phyloP scores from a whole-genome alignment of 1,140 invertebrate species.

The Luehdorfia chinensis region DNA sequence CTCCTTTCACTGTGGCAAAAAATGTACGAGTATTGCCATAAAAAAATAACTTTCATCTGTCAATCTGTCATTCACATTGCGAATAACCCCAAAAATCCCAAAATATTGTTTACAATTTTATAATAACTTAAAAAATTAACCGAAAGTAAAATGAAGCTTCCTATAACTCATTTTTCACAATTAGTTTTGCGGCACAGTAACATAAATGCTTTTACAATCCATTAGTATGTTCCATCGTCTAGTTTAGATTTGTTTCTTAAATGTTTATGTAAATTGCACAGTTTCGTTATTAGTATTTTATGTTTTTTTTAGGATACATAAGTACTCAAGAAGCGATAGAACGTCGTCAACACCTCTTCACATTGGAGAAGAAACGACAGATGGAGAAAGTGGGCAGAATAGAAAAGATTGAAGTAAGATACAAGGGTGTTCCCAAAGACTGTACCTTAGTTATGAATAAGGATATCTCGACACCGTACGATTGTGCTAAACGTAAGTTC shows the following conservation, averaged over 20 bases:
- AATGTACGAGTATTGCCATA: no score
- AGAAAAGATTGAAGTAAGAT: constrained; percentile 94
- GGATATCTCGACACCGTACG: constrained; percentile 92
- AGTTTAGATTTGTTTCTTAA: background rate
- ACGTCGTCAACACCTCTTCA: constrained; percentile 84
- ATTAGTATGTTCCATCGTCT: background rate
- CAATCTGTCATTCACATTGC: background rate
- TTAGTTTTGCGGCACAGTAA: constrained; percentile 4
- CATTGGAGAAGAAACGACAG: constrained; percentile 87
- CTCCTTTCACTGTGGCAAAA: no score
- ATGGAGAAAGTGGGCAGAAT: constrained; percentile 85
- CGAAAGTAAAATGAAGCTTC: constrained; percentile 12
- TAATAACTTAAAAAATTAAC: background rate
- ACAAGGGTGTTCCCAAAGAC: constrained; percentile 85
- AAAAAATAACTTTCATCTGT: background rate
- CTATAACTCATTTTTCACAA: constrained; percentile 5
- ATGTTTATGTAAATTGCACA: background rate
- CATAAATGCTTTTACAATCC: constrained; percentile 2
- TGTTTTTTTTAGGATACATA: constrained; percentile 53
- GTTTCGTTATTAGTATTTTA: no score
- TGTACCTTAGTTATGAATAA: constrained; percentile 94
- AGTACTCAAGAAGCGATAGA: constrained; percentile 65
- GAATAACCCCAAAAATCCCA: constrained; percentile 14
- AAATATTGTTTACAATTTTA: constrained; percentile 13
- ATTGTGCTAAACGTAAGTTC: constrained; percentile 92